These are phyloP conservation scores for Caenorhabditis sp. DNA, from an alignment of 2,888 invertebrate genomes.

Conservation along the genomic window DNA sequence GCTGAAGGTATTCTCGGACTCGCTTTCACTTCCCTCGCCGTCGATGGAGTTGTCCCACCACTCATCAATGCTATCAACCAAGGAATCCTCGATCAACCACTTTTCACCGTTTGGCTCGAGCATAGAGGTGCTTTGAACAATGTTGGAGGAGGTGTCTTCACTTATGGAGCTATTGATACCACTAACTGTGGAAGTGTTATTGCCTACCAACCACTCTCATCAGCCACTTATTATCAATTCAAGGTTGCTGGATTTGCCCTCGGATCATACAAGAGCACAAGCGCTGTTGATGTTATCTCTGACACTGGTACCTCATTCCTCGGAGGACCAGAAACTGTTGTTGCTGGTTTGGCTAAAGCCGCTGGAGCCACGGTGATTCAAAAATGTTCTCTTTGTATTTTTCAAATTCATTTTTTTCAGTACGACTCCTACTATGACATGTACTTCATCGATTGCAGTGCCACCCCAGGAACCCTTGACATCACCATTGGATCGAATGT, in stretches of 20 bases:
- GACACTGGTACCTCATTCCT: slow-evolving; percentile 28
- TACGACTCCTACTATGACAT: slow-evolving; percentile 7
- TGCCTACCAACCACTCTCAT: slow-evolving; percentile 47
- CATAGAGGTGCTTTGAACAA: slow-evolving; percentile 43
- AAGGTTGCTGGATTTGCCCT: slow-evolving; percentile 4
- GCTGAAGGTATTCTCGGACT: slow-evolving; percentile 56
- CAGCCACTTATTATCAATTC: slow-evolving; percentile 54
- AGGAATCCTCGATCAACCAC: slow-evolving; percentile 48
- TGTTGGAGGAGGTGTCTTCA: slow-evolving; percentile 57
- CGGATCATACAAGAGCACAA: background rate
- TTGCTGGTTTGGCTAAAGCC: slow-evolving; percentile 15
- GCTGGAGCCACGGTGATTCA: slow-evolving; percentile 22
- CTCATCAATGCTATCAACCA: slow-evolving; percentile 51
- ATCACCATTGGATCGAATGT: slow-evolving; percentile 34
- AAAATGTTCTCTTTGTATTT: background rate
- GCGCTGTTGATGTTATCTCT: slow-evolving; percentile 11
- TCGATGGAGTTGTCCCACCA: slow-evolving; percentile 50
- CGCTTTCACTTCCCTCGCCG: slow-evolving; percentile 51
- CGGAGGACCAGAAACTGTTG: slow-evolving; percentile 7
- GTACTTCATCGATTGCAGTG: slow-evolving; percentile 4
- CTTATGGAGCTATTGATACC: slow-evolving; percentile 57
- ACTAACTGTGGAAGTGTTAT: slow-evolving; percentile 47
- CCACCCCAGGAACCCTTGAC: slow-evolving; percentile 18
- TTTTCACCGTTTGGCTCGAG: slow-evolving; percentile 56
- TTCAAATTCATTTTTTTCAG: background rate